phyloP scores from a whole-genome alignment of 2,797 vertebrate genomes.

The Artibeus lituratus region DNA sequence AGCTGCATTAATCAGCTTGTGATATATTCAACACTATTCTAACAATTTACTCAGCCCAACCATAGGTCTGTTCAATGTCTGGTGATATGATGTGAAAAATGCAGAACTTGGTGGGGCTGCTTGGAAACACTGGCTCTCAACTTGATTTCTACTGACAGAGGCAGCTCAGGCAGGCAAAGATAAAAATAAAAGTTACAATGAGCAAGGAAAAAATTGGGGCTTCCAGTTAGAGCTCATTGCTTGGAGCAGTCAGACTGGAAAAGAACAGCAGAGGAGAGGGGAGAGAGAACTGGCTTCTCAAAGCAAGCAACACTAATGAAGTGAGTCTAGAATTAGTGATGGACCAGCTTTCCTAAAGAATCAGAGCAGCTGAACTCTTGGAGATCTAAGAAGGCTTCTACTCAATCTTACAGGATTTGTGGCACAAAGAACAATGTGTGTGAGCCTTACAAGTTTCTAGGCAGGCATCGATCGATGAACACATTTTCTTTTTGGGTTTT shows the following conservation, averaged over 20 bases:
- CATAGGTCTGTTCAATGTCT: slow-evolving; percentile 60
- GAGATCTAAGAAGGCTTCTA: neutral
- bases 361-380: neutral
- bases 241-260: slow-evolving; percentile 31
- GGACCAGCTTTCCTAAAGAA: neutral
- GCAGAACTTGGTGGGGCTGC: neutral
- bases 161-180: neutral
- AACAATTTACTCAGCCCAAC: slow-evolving; percentile 72
- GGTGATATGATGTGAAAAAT: slow-evolving; percentile 64
- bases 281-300: neutral
- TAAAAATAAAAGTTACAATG: slow-evolving; percentile 56
- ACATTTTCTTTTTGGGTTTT: neutral
- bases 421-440: neutral
- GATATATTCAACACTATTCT: slow-evolving; percentile 51
- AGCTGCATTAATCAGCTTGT: slow-evolving; percentile 52
- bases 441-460: neutral
- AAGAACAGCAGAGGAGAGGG: neutral
- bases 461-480: neutral
- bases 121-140: slow-evolving; percentile 47
- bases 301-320: neutral
- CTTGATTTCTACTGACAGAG: slow-evolving; percentile 69
- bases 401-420: neutral
- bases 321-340: neutral
- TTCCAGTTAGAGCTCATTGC: slow-evolving; percentile 58
- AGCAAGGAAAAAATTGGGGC: neutral